Base-by-base conservation (phyloP, 1,140 invertebrate genomes). In the Manduca sexta region DNA sequence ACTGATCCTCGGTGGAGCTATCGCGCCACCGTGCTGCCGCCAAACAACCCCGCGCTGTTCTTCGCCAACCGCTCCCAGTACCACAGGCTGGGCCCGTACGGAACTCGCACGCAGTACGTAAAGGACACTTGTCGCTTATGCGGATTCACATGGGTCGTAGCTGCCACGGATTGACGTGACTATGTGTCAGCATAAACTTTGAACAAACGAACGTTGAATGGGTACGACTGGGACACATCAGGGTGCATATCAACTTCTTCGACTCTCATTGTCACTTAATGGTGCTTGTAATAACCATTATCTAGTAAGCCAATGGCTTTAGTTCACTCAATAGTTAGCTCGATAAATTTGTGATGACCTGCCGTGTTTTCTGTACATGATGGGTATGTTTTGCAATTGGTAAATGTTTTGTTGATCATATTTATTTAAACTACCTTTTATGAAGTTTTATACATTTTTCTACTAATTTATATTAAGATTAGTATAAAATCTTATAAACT, bases 1-100 rank as follows among this genome's bases (percentile, higher is more conserved):
- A 81, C 73, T 14, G 74, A 82, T 53, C 52, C 67, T 37, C 69
- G 78, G 50, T 87, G 84, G 84, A 79, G 65, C 56, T 79, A 82
- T 47, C 73, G 73, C 10, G 65, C 80, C 18, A 81, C 86, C 17
- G 63, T 77, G 55, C 68, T 87, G 69, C 86, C 86, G 17, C 69
- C 79, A 0, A 86, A 84, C 65, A 86, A 86, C 58, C 81, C 84
- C 8, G 70, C 79, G 6, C 55, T 86, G 60, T 87, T 87, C 72
- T 86, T 87, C 45, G 80, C 79, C 31, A 87, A 87, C 68, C 74
- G 86, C 43, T 87, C 86, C 2, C 86, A 86, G 64, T 87, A 87
- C 56, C 84, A 86, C 53, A 74, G 86, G 14, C 57, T 87, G 63
- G 80, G 84, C 11, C 77, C 77, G 6, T 85, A 78, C 49, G 79